These are phyloP conservation scores for Sebastes elongatus DNA, from an alignment of 2,797 vertebrate species.

Conservation along the genomic window DNA sequence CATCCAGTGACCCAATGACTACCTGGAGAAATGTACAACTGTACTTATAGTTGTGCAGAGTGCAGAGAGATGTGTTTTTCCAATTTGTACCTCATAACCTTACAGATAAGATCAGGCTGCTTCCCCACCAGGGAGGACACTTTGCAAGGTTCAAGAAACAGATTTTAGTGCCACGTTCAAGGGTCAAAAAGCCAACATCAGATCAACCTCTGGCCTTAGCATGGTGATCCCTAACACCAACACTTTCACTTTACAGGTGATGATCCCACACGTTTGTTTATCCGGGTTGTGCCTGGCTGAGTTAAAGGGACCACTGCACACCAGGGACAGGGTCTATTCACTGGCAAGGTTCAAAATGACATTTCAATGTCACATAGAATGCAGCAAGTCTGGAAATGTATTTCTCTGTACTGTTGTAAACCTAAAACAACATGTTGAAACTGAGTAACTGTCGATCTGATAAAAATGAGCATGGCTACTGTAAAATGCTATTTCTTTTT, in stretches of 20 bases:
- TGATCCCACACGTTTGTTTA: neutral
- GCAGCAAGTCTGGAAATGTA: neutral
- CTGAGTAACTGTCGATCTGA: neutral
- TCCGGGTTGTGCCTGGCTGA: neutral
- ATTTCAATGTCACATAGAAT: neutral
- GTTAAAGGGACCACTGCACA: neutral
- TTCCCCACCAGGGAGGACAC: neutral
- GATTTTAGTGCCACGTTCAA: neutral
- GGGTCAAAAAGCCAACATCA: neutral
- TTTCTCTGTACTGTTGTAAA: neutral
- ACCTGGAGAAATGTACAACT: neutral
- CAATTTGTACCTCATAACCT: neutral
- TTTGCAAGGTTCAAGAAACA: neutral
- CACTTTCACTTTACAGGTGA: neutral
- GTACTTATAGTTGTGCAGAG: neutral
- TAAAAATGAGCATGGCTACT: neutral
- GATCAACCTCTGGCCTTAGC: neutral
- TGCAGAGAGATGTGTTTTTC: neutral
- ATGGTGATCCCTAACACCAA: neutral
- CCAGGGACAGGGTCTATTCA: neutral
- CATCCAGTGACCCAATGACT: neutral
- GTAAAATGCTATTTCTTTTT: neutral
- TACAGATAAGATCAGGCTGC: too few relatives aligned
- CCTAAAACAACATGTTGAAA: neutral
- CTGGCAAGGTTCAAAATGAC: neutral